A percentile compares a stretch with the other conserved stretches of the same genome.
These are phyloP conservation scores for Deilephila elpenor DNA, from an alignment of 2,888 invertebrate genomes.

Conservation along the genomic window DNA sequence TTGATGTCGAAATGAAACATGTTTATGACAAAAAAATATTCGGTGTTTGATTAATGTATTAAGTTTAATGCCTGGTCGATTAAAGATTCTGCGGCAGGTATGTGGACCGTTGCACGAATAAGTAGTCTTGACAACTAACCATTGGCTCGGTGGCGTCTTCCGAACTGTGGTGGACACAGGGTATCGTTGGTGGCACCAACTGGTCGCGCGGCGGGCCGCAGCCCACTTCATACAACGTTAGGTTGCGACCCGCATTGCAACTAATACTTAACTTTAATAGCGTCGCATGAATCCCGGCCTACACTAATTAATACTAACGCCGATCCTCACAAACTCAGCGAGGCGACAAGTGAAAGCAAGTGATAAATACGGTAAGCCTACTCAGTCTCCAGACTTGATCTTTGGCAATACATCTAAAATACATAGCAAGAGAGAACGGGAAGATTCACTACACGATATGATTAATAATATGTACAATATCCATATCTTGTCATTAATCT, in stretches of 20 bases:
- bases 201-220: no score
- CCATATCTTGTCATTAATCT: not conserved
- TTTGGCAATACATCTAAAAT: slow-evolving; percentile 4
- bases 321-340: not conserved
- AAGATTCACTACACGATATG: not conserved
- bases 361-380: not conserved
- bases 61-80: no score
- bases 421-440: slow-evolving; percentile 1
- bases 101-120: not conserved
- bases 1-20: no score
- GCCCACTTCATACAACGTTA: not conserved
- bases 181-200: no score
- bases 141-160: not conserved
- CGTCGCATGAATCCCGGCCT: not conserved
- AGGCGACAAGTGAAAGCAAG: not conserved
- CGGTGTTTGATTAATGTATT: no score
- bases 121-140: not conserved
- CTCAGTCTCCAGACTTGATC: not conserved
- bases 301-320: not conserved
- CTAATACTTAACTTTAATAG: not conserved
- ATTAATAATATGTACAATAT: not conserved
- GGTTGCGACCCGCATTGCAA: not conserved
- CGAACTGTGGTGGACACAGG: not conserved
- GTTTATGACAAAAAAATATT: no score
- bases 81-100: not conserved